Conservation (phyloP, 2,888 invertebrate species). For the Nomada ruficornis region DNA sequence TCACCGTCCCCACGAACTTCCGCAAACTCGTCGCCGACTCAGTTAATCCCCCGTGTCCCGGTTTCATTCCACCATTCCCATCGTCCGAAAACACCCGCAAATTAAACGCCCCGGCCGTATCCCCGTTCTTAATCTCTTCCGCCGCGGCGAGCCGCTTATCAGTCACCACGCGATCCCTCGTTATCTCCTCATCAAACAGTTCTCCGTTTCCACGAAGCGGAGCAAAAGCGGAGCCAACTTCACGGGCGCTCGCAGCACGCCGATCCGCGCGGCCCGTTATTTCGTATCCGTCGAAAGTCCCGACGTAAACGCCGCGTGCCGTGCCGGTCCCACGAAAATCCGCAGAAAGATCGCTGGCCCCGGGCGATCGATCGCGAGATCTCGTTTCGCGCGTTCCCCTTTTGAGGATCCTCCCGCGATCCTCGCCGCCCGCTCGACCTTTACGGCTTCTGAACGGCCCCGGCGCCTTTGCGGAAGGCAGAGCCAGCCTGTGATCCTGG, state of each 20-base stretch:
- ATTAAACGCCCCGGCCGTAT: neutral
- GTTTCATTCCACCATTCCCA: neutral
- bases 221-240: neutral
- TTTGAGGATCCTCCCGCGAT: conserved; percentile 35
- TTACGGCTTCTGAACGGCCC: conserved; percentile 36
- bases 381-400: conserved; percentile 33
- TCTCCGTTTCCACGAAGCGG: neutral
- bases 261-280: conserved; percentile 3
- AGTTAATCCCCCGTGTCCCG: too few relatives aligned
- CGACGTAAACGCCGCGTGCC: neutral
- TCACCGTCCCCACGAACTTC: neutral
- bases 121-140: neutral
- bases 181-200: neutral
- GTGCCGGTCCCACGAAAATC: conserved; percentile 23
- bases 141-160: neutral
- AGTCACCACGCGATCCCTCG: neutral
- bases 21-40: neutral
- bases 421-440: conserved; percentile 38
- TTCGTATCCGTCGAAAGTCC: conserved; percentile 6
- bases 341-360: conserved; percentile 14
- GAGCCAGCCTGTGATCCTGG: conserved; percentile 18
- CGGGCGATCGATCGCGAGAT: conserved; percentile 35
- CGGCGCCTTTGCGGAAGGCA: conserved; percentile 42
- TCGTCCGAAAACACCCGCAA: neutral
- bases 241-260: neutral